These are phyloP conservation scores for Eufriesea mexicana DNA, from an alignment of 1,140 invertebrate genomes.

Conservation along the genomic window DNA sequence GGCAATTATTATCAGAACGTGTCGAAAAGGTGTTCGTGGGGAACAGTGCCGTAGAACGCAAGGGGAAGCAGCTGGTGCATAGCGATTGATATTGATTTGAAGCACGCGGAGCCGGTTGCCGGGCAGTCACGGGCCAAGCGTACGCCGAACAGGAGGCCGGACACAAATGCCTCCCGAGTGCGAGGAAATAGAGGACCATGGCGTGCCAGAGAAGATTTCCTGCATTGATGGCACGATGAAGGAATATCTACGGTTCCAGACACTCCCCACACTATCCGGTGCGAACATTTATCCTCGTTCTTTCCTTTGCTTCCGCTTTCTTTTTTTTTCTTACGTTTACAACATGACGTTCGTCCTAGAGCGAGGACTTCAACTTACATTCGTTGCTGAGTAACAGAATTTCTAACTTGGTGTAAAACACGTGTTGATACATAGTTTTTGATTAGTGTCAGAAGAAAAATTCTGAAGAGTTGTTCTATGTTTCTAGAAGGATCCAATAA, in stretches of 20 bases:
- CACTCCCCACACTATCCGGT: slow-evolving; percentile 44
- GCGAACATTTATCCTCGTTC: not conserved
- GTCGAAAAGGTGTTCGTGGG: slow-evolving; percentile 20
- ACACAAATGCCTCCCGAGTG: slow-evolving; percentile 55
- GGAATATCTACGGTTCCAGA: slow-evolving; percentile 21
- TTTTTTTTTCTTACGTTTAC: not conserved
- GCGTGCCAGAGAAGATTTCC: slow-evolving; percentile 46
- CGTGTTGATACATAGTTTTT: not conserved
- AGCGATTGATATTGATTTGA: slow-evolving; percentile 74
- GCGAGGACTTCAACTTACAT: not conserved
- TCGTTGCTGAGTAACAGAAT: not conserved
- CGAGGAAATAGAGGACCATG: slow-evolving; percentile 50
- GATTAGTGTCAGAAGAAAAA: not conserved
- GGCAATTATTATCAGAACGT: slow-evolving; percentile 16
- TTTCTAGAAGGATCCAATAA: not conserved
- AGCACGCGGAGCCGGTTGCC: slow-evolving; percentile 51
- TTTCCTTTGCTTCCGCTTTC: not conserved
- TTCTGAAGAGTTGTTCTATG: not conserved
- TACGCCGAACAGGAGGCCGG: slow-evolving; percentile 40
- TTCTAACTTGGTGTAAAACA: not conserved
- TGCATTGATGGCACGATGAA: slow-evolving; percentile 45
- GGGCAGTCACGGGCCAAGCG: slow-evolving; percentile 56
- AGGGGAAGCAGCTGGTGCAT: slow-evolving; percentile 46
- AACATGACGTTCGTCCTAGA: no score
- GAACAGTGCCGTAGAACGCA: slow-evolving; percentile 14